These are phyloP conservation scores for Labrus mixtus DNA, from an alignment of 2,113 vertebrate species.

Conservation along the genomic window DNA sequence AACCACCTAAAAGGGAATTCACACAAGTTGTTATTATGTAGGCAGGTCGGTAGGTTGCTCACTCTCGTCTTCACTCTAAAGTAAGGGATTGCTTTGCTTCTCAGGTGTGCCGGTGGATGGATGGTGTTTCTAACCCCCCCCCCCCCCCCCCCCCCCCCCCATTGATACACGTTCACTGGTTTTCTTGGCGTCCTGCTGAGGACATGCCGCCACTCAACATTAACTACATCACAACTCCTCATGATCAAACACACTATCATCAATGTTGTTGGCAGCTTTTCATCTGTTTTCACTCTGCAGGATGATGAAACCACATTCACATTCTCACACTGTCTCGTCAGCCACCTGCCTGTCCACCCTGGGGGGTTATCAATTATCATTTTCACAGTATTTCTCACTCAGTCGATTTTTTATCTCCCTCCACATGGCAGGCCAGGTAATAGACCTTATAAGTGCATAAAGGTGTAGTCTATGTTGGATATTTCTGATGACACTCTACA, in stretches of 20 bases:
- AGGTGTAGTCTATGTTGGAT: conserved; percentile 31
- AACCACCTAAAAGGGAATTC: background rate
- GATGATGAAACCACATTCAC: conserved; percentile 46
- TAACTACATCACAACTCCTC: conserved; percentile 18
- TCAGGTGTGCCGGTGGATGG: background rate
- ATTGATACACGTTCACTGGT: background rate
- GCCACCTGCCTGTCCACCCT: conserved; percentile 49
- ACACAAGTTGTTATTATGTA: no score
- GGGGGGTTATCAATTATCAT: conserved; percentile 53
- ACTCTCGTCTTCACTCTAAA: background rate
- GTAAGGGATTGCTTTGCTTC: background rate
- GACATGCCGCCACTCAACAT: conserved; percentile 10
- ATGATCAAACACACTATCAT: conserved; percentile 25
- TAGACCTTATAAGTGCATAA: conserved; percentile 44
- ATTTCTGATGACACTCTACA: background rate
- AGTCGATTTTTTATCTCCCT: conserved; percentile 13
- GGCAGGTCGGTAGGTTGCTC: background rate
- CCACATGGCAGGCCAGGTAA: background rate
- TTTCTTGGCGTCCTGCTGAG: background rate
- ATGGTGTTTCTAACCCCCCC: background rate
- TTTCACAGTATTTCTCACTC: conserved; percentile 4
- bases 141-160: background rate
- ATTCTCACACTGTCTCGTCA: conserved; percentile 35
- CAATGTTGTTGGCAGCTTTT: conserved; percentile 7
- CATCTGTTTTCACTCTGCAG: conserved; percentile 37